phyloP scores from a whole-genome alignment of 1,140 invertebrate species.

The roundworm (Caenorhabditis elegans) region WBcel235 BX284606.5:8269501-8270000 shows the following conservation, averaged over 20 bases:
- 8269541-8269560: constrained; percentile 35
- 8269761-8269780: constrained; percentile 27
- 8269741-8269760: constrained; percentile 39
- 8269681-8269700: constrained; percentile 36
- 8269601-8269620: constrained; percentile 31
- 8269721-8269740: constrained; percentile 21
- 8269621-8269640: constrained; percentile 36
- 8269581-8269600: constrained; percentile 29
- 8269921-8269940: no score
- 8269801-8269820: not conserved
- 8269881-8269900: not conserved
- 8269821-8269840: constrained; percentile 23
- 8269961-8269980: no score
- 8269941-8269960: no score
- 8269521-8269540: not conserved
- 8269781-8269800: constrained; percentile 8
- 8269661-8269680: not conserved
- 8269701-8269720: constrained; percentile 44
- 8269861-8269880: not conserved
- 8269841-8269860: not conserved
- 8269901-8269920: not conserved
- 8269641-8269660: not conserved
- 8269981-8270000: no score
- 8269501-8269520: not conserved
- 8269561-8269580: constrained; percentile 36